Conservation (phyloP, 2,888 invertebrate genomes). For the Omphaloscelis lunosa region DNA sequence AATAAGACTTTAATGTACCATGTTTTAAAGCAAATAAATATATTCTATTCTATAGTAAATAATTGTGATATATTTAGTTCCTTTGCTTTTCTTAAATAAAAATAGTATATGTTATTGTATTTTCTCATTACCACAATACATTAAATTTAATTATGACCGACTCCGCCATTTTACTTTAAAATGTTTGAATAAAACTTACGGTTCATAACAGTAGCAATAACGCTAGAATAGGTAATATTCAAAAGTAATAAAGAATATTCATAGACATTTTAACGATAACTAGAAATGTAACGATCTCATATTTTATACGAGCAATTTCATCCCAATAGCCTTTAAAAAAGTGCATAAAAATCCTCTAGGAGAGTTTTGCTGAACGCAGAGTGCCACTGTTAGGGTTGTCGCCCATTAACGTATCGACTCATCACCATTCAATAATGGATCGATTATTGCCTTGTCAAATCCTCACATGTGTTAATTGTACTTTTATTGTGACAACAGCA, state of each 20-base stretch:
- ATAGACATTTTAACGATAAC: constrained; percentile 41
- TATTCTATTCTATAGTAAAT: not conserved
- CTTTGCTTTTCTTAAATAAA: not conserved
- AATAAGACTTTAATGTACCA: too few species aligned
- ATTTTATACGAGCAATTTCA: constrained; percentile 61
- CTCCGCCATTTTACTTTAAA: constrained; percentile 8
- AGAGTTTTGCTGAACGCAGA: constrained; percentile 25
- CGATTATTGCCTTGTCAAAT: not conserved
- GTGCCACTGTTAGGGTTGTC: not conserved
- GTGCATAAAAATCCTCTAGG: constrained; percentile 39
- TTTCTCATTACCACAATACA: not conserved
- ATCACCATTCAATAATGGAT: not conserved
- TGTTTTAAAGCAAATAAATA: too few species aligned
- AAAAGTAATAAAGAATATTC: constrained; percentile 57
- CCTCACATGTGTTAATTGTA: not conserved
- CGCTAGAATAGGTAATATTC: constrained; percentile 42
- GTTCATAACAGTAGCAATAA: constrained; percentile 29
- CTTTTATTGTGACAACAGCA: not conserved
- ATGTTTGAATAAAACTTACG: constrained; percentile 25
- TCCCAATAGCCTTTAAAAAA: constrained; percentile 48
- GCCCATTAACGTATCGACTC: not conserved
- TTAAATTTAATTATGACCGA: not conserved
- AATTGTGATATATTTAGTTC: not conserved
- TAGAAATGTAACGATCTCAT: constrained; percentile 34
- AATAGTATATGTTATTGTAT: not conserved